These are phyloP conservation scores for Calcarius lapponicus DNA, from an alignment of 2,797 vertebrate species.

Conservation along the genomic window DNA sequence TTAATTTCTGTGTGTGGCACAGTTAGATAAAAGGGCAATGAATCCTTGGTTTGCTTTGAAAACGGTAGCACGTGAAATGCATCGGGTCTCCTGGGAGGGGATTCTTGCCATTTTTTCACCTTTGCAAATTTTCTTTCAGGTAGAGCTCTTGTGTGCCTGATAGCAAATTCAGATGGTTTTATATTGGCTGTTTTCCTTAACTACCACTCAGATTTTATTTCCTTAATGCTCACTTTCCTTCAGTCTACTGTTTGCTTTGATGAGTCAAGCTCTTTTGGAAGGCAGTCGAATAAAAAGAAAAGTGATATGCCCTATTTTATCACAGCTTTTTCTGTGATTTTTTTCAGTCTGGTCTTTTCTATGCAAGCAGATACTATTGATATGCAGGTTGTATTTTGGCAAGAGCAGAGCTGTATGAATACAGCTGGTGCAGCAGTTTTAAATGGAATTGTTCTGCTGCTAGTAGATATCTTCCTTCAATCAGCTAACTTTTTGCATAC, in stretches of 20 bases:
- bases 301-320: background rate
- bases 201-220: slow-evolving; percentile 15
- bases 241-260: slow-evolving; percentile 18
- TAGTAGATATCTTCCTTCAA: background rate
- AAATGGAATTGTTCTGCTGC: background rate
- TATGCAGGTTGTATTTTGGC: background rate
- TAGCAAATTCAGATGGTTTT: slow-evolving; percentile 27
- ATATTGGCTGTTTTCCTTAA: background rate
- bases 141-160: background rate
- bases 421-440: background rate
- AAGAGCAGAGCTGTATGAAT: background rate
- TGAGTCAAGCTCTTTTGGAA: slow-evolving; percentile 21
- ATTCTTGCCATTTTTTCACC: slow-evolving; percentile 12
- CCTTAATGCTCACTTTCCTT: background rate
- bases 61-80: background rate
- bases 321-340: background rate
- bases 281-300: slow-evolving; percentile 13
- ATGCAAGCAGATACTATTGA: background rate
- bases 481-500: background rate
- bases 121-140: background rate
- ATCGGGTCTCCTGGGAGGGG: accelerated
- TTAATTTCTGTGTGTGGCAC: background rate
- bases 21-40: background rate
- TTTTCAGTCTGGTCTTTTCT: background rate
- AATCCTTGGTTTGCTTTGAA: background rate